Base-by-base conservation (phyloP, 2,113 vertebrate genomes). In the Thomomys bottae region DNA sequence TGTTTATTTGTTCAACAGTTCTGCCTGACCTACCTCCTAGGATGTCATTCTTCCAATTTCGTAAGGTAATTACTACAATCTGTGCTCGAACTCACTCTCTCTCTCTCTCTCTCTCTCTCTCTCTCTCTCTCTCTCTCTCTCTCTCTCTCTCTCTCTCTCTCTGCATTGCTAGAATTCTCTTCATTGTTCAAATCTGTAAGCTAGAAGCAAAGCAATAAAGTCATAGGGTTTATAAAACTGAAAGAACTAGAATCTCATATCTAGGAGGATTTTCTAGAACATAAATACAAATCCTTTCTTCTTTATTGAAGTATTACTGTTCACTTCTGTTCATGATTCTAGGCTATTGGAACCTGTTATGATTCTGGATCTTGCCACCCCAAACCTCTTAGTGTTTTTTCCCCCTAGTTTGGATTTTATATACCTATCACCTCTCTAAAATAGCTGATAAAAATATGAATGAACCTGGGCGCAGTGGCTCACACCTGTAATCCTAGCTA, bases 321-420 rank as follows among this genome's bases (percentile, higher is more conserved):
- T 30, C 54, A 20, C 89, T 76, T 90, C 68, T 45, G 21, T 70
- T 72, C 45, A 40, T 40, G 40, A 57, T 61, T 61, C 24, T 59
- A 71, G 28, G 34, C 67, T 90, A 1, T 17, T n/a, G 36, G 36
- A 80, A 84, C 3, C 6, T 14, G 6, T 76, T 61, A 10, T 36
- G 23, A 38, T 30, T 77, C 38, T 38, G 88, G 61, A 83, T 36
- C 84, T 91, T 89, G 38, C 63, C 38, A 30, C 88, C 28, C 30
- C 23, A 5, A 70, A 8, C 2, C 2, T 38, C 28, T n/a, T 59
- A 38, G 76, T 63, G 76, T 63, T 76, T 86, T 79, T 78, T 8
- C 38, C 83, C 73, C 45, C 24, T 57, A 21, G 2, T 5, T 66
- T 80, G 23, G 20, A 49, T 89, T 49, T 40, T 88, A 3, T 70